Percentiles rank a stretch among this genome's conserved stretches.
These are phyloP conservation scores for Nephila pilipes DNA, from an alignment of 1,140 invertebrate genomes.

Conservation along the genomic window DNA sequence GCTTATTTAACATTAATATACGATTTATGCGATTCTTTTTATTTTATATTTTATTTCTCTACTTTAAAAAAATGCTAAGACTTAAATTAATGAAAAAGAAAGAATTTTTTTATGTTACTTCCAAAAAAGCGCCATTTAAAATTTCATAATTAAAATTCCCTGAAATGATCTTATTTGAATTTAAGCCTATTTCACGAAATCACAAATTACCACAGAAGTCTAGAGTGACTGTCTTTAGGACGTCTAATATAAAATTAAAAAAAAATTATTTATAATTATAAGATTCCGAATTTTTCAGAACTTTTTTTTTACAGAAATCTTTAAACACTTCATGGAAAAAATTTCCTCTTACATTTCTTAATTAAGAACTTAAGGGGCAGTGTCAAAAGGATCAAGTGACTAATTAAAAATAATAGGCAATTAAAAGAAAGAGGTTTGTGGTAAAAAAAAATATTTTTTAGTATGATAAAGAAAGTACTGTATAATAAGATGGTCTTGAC, in stretches of 20 bases:
- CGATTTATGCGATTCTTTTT: too few species aligned
- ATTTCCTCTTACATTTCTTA: not conserved
- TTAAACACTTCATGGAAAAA: too few species aligned
- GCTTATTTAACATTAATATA: too few species aligned
- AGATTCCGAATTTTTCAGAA: not conserved
- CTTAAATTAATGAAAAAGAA: too few species aligned
- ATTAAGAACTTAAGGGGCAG: not conserved
- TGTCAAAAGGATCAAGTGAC: slow-evolving; percentile 24
- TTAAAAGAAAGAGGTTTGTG: not conserved
- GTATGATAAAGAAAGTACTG: not conserved
- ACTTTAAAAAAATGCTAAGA: too few species aligned
- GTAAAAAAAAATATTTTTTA: not conserved
- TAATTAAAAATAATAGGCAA: slow-evolving; percentile 31
- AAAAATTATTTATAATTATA: not conserved
- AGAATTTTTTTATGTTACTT: too few species aligned
- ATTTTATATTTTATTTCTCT: too few species aligned
- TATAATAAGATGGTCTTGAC: slow-evolving; percentile 10
- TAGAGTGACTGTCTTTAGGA: not conserved
- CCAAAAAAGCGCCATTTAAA: not conserved
- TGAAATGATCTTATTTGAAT: not conserved
- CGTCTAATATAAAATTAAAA: too few species aligned
- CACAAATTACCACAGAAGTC: not conserved
- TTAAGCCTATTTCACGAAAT: not conserved
- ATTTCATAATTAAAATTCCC: not conserved
- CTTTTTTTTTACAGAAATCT: not conserved